phyloP scores from a whole-genome alignment of 2,797 vertebrate genomes.

The Gastrophryne carolinensis region DNA sequence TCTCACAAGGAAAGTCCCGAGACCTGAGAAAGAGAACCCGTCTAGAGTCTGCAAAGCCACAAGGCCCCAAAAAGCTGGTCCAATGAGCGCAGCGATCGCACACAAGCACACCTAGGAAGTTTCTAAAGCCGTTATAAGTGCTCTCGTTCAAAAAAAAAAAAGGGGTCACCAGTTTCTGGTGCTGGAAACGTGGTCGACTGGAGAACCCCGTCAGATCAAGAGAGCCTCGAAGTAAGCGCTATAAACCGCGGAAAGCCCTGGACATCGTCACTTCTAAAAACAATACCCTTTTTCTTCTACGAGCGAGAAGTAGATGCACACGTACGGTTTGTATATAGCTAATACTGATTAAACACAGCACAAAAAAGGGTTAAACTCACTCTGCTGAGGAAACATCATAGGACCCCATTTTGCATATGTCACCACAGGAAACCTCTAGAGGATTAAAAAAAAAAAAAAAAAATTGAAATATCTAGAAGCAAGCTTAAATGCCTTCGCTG shows the following conservation, averaged over 20 bases:
- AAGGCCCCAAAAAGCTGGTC: neutral
- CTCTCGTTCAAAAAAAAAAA: too few relatives aligned
- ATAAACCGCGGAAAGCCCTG: conserved; percentile 82
- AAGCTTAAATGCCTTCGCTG: conserved; percentile 90
- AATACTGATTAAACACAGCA: conserved; percentile 92
- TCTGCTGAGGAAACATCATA: conserved; percentile 77
- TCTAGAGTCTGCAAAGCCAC: conserved; percentile 38
- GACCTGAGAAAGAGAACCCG: conserved; percentile 67
- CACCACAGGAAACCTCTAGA: conserved; percentile 72
- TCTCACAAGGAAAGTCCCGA: conserved; percentile 61
- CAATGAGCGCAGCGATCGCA: neutral
- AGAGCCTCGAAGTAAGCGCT: conserved; percentile 64
- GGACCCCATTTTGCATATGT: conserved; percentile 81
- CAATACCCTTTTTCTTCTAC: conserved; percentile 67
- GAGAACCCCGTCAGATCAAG: neutral
- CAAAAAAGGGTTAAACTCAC: conserved; percentile 87
- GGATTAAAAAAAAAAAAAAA: conserved; percentile 61
- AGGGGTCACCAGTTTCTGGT: neutral
- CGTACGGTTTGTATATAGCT: conserved; percentile 86
- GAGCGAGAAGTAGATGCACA: conserved; percentile 89
- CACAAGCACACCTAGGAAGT: neutral
- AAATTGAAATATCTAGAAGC: too few relatives aligned
- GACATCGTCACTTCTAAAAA: conserved; percentile 79
- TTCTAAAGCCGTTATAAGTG: conserved; percentile 18
- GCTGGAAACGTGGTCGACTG: neutral